phyloP scores from a whole-genome alignment of 2,888 invertebrate genomes.

The Drosophila leonis region DNA sequence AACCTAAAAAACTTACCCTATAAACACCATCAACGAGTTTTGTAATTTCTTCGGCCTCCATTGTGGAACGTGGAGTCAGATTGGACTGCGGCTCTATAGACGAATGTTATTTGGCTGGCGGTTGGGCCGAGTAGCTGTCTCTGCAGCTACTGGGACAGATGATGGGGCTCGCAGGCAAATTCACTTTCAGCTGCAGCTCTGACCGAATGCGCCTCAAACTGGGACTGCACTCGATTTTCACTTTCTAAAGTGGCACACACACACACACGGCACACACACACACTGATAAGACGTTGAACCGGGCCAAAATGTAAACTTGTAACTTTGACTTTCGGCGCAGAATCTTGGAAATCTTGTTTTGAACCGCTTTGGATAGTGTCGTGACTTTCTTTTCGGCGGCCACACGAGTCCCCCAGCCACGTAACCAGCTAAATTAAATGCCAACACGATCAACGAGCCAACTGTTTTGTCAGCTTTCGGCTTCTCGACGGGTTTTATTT shows the following conservation, averaged over 20 bases:
- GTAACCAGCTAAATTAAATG: conserved; percentile 74
- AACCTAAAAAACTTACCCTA: conserved; percentile 88
- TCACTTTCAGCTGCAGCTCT: conserved; percentile 73
- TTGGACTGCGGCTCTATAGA: conserved; percentile 26
- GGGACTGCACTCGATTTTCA: conserved; percentile 75
- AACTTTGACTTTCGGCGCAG: conserved; percentile 80
- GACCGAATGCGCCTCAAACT: conserved; percentile 38
- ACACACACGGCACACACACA: conserved; percentile 13
- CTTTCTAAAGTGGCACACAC: conserved; percentile 77
- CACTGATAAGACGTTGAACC: conserved; percentile 63
- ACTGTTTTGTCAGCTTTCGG: conserved; percentile 51
- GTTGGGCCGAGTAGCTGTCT: conserved; percentile 27
- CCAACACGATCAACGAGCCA: conserved; percentile 65
- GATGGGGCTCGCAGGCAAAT: conserved; percentile 45
- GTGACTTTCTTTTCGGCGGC: conserved; percentile 76
- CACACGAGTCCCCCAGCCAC: conserved; percentile 58
- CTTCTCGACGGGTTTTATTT: conserved; percentile 42
- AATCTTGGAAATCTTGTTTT: conserved; percentile 80
- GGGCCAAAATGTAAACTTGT: conserved; percentile 72
- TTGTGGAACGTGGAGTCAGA: conserved; percentile 51
- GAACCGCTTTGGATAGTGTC: conserved; percentile 59
- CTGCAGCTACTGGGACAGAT: conserved; percentile 38
- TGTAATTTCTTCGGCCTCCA: conserved; percentile 95
- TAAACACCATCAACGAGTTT: conserved; percentile 96
- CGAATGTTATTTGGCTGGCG: conserved; percentile 6